Evolutionary conservation across 2,797 vertebrate genomes (phyloP), one percentile per base, ranked within the genome.

Genomic region (Lerista edwardsae): DNA sequence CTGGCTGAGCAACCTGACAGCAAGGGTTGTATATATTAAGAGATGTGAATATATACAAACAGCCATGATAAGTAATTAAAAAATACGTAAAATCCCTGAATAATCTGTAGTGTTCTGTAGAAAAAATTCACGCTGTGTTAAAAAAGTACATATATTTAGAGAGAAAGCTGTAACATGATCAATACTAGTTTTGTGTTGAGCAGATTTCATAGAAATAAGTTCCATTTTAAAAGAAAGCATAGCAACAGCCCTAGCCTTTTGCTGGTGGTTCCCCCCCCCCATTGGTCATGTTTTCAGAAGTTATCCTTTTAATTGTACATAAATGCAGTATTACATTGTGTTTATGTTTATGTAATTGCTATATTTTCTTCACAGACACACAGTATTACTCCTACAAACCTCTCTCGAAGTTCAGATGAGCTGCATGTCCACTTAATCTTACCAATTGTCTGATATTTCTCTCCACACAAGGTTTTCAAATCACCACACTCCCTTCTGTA

Each of bases 1-100:
- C 95, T 41, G 79, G 84, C 94, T 90, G 91, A 91, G 94, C 93
- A 95, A 96, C 95, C 96, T 92, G 69, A 89, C 95, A 95, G 94
- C 93, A 93, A 95, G 93, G 91, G 94, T 91, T 92, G 86, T 92
- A 89, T 92, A 93, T 92, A 93, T 92, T 91, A 83, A 93, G 72
- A 55, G 51, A 34, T 85, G 39, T 75, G 47, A 44, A 15, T 75
- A 62, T 27, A 21, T 41, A 21, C 64, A 92, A 93, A 91, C 88
- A 93, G 55, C 75, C 75, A 68, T 86, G 83, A 91, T 91, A 90
- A 92, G 92, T 95, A 95, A 96, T 96, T 96, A 91, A 95, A 91
- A 94, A 94, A 91, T 93, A 89, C 80, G 87, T 84, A 89, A 83
- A 92, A 77, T 92, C 86, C 85, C 73, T 88, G 65, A 87, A 41